Percentiles rank a stretch among this genome's conserved stretches.
Evolutionary conservation across 2,113 vertebrate species (phyloP).

Genomic region (Epinephelus moara): DNA sequence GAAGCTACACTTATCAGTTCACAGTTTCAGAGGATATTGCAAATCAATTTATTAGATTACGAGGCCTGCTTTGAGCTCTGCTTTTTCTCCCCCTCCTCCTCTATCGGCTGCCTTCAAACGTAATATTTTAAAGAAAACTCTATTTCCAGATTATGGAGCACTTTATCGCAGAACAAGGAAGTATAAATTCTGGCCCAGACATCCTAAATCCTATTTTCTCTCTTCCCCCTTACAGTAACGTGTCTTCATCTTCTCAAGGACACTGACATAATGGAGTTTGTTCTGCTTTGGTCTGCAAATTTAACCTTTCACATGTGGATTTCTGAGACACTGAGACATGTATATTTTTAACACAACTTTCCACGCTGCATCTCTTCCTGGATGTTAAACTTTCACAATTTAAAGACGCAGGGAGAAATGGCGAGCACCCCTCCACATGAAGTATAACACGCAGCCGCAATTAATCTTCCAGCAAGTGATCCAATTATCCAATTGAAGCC

Average conservation of each 20-base stretch:
- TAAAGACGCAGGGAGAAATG: not conserved
- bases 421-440: slow-evolving; percentile 10
- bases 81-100: slow-evolving; percentile 47
- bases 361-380: no score
- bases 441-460: slow-evolving; percentile 53
- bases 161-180: slow-evolving; percentile 81
- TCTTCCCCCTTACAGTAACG: slow-evolving; percentile 62
- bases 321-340: slow-evolving; percentile 36
- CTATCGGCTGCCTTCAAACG: slow-evolving; percentile 70
- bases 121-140: slow-evolving; percentile 82
- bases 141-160: slow-evolving; percentile 81
- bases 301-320: slow-evolving; percentile 53
- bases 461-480: slow-evolving; percentile 78
- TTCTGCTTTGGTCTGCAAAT: slow-evolving; percentile 52
- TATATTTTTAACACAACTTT: not conserved
- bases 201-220: slow-evolving; percentile 84
- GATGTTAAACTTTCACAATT: slow-evolving; percentile 14
- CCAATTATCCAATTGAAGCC: slow-evolving; percentile 78
- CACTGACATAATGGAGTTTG: slow-evolving; percentile 71
- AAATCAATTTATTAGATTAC: slow-evolving; percentile 90
- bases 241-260: slow-evolving; percentile 81
- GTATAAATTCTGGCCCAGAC: slow-evolving; percentile 82
- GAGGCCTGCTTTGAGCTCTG: slow-evolving; percentile 82
- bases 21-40: slow-evolving; percentile 86
- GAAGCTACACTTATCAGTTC: slow-evolving; percentile 82